phyloP scores from a whole-genome alignment of 2,113 vertebrate species.

The Nothocercus julius region DNA sequence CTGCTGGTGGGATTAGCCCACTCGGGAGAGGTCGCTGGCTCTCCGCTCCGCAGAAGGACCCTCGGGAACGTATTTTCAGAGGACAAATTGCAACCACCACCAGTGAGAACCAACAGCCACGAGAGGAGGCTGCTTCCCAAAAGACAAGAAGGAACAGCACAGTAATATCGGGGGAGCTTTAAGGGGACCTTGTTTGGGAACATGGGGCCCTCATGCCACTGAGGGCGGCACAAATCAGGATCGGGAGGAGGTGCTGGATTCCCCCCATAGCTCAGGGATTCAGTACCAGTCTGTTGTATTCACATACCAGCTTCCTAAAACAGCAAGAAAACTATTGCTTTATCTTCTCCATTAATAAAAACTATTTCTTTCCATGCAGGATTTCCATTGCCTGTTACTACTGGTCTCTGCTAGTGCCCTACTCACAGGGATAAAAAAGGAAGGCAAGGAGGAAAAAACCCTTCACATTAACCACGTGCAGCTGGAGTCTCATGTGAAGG shows the following conservation, averaged over 20 bases:
- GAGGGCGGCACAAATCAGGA: no score
- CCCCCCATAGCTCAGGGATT: neutral
- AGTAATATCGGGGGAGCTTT: neutral
- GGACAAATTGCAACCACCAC: neutral
- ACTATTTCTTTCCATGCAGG: neutral
- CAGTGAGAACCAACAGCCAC: neutral
- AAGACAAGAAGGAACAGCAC: neutral
- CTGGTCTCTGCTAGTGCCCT: neutral
- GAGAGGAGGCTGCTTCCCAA: neutral
- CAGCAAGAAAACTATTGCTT: neutral
- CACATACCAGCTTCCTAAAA: neutral
- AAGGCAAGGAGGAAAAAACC: neutral
- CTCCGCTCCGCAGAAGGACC: neutral
- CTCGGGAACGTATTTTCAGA: neutral
- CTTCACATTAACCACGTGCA: neutral
- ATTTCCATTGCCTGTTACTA: neutral
- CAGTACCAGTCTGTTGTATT: neutral
- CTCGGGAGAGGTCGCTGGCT: neutral
- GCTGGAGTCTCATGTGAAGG: neutral
- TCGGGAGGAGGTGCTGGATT: neutral
- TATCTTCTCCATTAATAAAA: neutral
- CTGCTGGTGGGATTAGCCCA: neutral
- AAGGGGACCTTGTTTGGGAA: neutral
- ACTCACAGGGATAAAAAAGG: neutral
- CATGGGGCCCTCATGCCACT: neutral